A percentile compares a stretch with the other conserved stretches of the same genome.
phyloP scores from a whole-genome alignment of 2,113 vertebrate species.

The Caracal caracal region DNA sequence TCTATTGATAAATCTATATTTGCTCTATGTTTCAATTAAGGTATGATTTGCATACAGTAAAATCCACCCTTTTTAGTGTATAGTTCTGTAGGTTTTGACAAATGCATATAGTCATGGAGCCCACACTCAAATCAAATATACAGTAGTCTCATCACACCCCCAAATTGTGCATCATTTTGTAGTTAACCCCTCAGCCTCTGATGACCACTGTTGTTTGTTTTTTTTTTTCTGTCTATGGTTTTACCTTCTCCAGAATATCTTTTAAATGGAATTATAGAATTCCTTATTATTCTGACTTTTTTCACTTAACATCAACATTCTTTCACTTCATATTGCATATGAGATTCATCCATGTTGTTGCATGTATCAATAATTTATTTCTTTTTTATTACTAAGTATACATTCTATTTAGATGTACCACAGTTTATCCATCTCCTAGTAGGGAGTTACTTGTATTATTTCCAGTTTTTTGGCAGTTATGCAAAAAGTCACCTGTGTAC shows the following conservation, averaged over 20 bases:
- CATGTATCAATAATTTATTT: background rate
- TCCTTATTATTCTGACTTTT: background rate
- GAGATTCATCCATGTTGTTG: background rate
- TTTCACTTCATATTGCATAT: background rate
- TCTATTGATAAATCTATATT: background rate
- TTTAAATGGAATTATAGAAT: background rate
- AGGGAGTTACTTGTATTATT: background rate
- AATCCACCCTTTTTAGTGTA: background rate
- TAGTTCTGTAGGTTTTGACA: background rate
- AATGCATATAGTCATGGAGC: background rate
- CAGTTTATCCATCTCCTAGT: background rate
- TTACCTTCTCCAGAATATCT: slow-evolving; percentile 17
- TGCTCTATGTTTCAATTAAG: slow-evolving; percentile 11
- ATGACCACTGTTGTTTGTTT: background rate
- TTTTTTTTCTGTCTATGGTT: background rate
- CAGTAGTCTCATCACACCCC: background rate
- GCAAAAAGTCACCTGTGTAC: background rate
- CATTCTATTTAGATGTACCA: background rate
- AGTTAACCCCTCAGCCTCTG: background rate
- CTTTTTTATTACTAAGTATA: background rate
- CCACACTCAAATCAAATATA: background rate
- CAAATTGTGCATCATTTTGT: background rate
- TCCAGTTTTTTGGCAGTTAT: background rate
- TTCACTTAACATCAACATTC: background rate
- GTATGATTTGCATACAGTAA: background rate